These are phyloP conservation scores for Trochalopteron elliotii DNA, from an alignment of 2,113 vertebrate species.

Conservation along the genomic window DNA sequence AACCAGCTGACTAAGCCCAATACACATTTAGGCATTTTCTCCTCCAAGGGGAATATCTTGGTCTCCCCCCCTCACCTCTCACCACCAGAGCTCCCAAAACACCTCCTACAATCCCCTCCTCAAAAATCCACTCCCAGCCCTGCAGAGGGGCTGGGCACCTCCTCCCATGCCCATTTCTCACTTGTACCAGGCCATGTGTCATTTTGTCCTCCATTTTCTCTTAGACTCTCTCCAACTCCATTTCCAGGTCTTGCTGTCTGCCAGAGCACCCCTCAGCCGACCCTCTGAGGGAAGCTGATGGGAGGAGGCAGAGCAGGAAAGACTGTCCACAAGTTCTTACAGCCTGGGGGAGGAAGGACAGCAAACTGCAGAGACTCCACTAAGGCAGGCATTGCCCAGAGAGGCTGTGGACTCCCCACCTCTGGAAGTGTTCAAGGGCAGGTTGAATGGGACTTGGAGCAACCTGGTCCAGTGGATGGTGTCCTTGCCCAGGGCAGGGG, in stretches of 20 bases:
- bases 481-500: not conserved
- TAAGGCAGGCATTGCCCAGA: not conserved
- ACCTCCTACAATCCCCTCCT: accelerated
- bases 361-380: not conserved
- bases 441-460: accelerated
- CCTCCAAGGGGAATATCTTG: not conserved
- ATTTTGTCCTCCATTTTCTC: not conserved
- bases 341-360: not conserved
- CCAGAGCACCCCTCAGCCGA: not conserved
- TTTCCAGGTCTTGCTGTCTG: accelerated
- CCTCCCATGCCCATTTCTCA: not conserved
- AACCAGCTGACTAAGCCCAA: not conserved
- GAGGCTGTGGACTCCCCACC: too few relatives aligned
- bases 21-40: not conserved
- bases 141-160: not conserved
- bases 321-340: not conserved
- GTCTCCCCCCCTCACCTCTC: not conserved
- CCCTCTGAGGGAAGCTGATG: not conserved
- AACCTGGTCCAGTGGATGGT: too few relatives aligned
- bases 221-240: not conserved
- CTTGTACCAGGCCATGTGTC: accelerated
- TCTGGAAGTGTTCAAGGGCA: not conserved
- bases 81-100: not conserved
- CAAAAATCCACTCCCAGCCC: not conserved
- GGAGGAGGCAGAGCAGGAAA: not conserved